A percentile compares a stretch with the other conserved stretches of the same genome.
phyloP scores from a whole-genome alignment of 2,797 vertebrate genomes.

The Hirundo rustica region DNA sequence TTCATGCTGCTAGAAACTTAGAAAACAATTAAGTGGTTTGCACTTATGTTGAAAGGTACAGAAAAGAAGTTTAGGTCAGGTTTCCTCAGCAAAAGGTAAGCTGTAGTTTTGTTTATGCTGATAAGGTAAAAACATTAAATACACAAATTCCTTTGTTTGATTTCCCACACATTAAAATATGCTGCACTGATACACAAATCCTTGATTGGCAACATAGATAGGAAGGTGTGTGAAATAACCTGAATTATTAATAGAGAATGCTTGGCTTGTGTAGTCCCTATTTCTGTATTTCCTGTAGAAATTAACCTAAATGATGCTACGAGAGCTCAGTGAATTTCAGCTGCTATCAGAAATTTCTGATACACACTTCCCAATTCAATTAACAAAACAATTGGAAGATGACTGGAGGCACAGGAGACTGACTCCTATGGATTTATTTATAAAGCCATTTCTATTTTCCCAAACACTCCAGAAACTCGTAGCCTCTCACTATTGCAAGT shows the following conservation, averaged over 20 bases:
- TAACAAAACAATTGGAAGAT: neutral
- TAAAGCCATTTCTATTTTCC: neutral
- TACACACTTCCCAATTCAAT: neutral
- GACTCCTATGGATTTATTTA: neutral
- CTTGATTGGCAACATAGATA: neutral
- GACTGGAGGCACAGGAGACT: fast-evolving
- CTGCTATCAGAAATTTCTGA: neutral
- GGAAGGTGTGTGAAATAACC: neutral
- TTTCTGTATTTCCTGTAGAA: neutral
- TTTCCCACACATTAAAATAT: neutral
- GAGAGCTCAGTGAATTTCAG: neutral
- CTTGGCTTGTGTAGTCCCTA: neutral
- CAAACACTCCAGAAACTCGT: neutral
- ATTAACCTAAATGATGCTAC: neutral
- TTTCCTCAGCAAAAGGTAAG: neutral
- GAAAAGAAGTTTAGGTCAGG: neutral
- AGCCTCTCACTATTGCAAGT: neutral
- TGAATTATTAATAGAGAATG: neutral
- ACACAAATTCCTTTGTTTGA: neutral
- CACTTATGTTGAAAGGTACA: neutral
- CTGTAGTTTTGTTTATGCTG: neutral
- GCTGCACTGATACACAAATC: neutral
- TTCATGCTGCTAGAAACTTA: neutral
- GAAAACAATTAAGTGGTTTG: neutral
- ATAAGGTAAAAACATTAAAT: neutral